phyloP scores from a whole-genome alignment of 1,140 invertebrate genomes.

The Eulimnadia texana region DNA sequence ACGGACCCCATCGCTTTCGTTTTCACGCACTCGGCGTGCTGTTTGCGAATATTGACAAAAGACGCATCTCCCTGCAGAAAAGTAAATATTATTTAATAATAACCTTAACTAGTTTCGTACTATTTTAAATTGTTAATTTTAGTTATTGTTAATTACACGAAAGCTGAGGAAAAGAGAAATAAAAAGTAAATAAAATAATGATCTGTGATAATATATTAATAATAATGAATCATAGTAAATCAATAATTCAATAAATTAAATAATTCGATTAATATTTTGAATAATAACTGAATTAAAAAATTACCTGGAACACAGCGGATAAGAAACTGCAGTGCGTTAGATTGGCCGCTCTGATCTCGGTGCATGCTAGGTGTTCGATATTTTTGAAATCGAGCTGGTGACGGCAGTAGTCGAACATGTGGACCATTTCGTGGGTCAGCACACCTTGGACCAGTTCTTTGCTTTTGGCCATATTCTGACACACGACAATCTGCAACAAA shows the following conservation, averaged over 20 bases:
- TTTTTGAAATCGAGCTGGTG: conserved; percentile 80
- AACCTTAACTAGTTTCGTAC: no score
- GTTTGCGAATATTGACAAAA: conserved; percentile 50
- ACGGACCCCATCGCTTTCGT: conserved; percentile 70
- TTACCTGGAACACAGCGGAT: conserved; percentile 44
- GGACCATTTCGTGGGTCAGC: conserved; percentile 82
- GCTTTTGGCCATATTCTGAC: conserved; percentile 61
- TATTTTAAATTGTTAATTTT: no score
- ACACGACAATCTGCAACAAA: conserved; percentile 63
- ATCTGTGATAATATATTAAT: no score
- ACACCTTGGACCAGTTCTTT: conserved; percentile 56
- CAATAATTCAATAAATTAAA: no score
- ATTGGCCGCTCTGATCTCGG: conserved; percentile 83
- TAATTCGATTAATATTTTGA: no score
- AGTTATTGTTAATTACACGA: no score
- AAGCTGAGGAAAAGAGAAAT: no score
- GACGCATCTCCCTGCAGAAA: conserved; percentile 49
- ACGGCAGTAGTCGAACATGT: conserved; percentile 90
- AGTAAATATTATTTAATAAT: neutral
- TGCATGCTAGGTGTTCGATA: conserved; percentile 84
- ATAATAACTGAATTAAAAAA: neutral
- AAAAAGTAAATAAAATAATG: no score
- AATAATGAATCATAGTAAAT: no score
- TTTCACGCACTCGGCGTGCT: conserved; percentile 79
- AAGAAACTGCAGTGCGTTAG: conserved; percentile 79